Base-by-base conservation (phyloP, 2,888 invertebrate species). In the Polyommatus icarus region DNA sequence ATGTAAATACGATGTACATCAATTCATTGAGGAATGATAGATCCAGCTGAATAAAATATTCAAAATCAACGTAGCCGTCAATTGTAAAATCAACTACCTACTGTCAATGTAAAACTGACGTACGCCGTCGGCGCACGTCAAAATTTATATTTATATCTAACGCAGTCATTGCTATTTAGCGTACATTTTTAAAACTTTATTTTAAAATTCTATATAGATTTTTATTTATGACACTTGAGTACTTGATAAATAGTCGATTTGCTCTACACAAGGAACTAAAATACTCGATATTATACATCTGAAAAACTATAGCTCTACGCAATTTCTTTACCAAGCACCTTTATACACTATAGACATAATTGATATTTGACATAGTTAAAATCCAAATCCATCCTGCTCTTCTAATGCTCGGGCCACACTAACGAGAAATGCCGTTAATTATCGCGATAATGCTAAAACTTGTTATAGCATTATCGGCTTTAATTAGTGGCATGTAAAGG, bases 191-290 rank as follows among this genome's bases (percentile, higher is more conserved):
- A 59, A 72, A 77, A 73, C 36, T 73, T 76, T 32, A 59, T 46
- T 71, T 78, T 82, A 82, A 82, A 83, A 83, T 79, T 80, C 83
- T 81, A 80, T 77, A 80, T 76, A 79, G 77, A 78, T 80, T 81
- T 78, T 79, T 79, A 78, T 78, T 76, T 76, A 78, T 80, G 81
- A 80, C 81, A 80, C 82, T 81, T 57, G 80, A 86, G 88, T 88
- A 89, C 85, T 82, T 83, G 87, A 88, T 84, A 82, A 67, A 67
- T 54, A 50, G 50, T 29, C 7, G 24, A 75, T 24, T 75, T 50
- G 50, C 15, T 46, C 50, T 75, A 54, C 75, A 29, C 50, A 50
- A 24, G 50, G 24, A 54, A 75, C 54, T 75, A 75, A 73, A 73
- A 75, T 29, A 50, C 24, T 50, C 46, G 15, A 20, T 72, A 46